These are phyloP conservation scores for Holacanthus passer DNA, from an alignment of 2,113 vertebrate genomes.

Conservation along the genomic window DNA sequence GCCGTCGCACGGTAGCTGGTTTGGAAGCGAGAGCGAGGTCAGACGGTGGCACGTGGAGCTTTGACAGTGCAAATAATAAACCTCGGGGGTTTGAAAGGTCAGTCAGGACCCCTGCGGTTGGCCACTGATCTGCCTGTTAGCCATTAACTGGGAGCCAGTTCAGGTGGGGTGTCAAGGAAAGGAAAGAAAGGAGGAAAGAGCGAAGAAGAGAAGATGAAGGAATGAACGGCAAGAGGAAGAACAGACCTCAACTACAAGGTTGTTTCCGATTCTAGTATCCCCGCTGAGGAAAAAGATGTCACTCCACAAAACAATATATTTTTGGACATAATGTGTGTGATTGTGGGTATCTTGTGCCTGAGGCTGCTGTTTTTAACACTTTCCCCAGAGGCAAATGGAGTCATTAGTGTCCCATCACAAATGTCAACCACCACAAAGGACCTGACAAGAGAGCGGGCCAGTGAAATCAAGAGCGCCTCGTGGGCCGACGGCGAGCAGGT, in stretches of 20 bases:
- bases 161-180: conserved; percentile 27
- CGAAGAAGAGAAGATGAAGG: not conserved
- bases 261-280: not conserved
- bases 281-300: not conserved
- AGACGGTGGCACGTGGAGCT: conserved; percentile 49
- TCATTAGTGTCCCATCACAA: conserved; percentile 54
- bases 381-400: conserved; percentile 28
- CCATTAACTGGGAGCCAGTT: conserved; percentile 59
- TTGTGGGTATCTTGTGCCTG: conserved; percentile 5
- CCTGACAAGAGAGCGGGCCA: conserved; percentile 16
- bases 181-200: not conserved
- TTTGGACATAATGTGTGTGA: conserved; percentile 3
- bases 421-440: conserved; percentile 59
- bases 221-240: not conserved
- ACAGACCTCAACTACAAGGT: not conserved
- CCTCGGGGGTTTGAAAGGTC: conserved; percentile 64
- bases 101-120: conserved; percentile 62
- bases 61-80: conserved; percentile 74
- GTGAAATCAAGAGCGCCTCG: conserved; percentile 41
- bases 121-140: conserved; percentile 72
- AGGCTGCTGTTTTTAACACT: conserved; percentile 48
- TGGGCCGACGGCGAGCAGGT: conserved; percentile 30
- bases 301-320: not conserved
- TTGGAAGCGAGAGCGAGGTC: conserved; percentile 57
- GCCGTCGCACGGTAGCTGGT: conserved; percentile 45